Evolutionary conservation across 2,888 invertebrate species (phyloP).

Genomic region (Poecilobothrus nobilitatus): DNA sequence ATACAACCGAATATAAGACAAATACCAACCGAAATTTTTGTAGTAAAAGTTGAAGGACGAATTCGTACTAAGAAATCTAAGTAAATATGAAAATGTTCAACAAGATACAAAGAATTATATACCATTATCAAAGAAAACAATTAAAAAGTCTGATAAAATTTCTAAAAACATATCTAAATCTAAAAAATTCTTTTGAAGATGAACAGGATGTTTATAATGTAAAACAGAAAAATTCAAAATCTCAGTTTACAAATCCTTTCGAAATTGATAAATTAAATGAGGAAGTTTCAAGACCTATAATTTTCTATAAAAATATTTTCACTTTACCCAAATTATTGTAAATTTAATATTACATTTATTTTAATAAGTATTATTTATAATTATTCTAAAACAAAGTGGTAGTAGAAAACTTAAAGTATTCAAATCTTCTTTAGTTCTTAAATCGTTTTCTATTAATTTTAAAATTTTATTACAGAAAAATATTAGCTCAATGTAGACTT

Average conservation of each 20-base stretch:
- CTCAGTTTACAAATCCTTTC: slow-evolving; percentile 23
- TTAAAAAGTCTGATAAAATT: slow-evolving; percentile 13
- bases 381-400: too few species aligned
- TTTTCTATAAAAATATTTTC: too few species aligned
- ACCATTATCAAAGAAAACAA: slow-evolving; percentile 14
- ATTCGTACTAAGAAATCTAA: neutral
- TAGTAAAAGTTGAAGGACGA: neutral
- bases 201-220: neutral
- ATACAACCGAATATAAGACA: slow-evolving; percentile 19
- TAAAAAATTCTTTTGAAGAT: slow-evolving; percentile 10
- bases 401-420: too few species aligned
- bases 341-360: too few species aligned
- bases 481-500: too few species aligned
- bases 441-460: too few species aligned
- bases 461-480: too few species aligned
- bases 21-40: neutral
- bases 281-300: slow-evolving; percentile 45
- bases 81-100: neutral
- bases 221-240: slow-evolving; percentile 12
- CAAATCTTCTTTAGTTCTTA: too few species aligned
- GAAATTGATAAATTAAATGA: slow-evolving; percentile 24
- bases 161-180: slow-evolving; percentile 7
- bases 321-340: too few species aligned
- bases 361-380: too few species aligned
- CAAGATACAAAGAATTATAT: slow-evolving; percentile 2